phyloP scores from a whole-genome alignment of 2,113 vertebrate genomes.

The Cnemophilus loriae region DNA sequence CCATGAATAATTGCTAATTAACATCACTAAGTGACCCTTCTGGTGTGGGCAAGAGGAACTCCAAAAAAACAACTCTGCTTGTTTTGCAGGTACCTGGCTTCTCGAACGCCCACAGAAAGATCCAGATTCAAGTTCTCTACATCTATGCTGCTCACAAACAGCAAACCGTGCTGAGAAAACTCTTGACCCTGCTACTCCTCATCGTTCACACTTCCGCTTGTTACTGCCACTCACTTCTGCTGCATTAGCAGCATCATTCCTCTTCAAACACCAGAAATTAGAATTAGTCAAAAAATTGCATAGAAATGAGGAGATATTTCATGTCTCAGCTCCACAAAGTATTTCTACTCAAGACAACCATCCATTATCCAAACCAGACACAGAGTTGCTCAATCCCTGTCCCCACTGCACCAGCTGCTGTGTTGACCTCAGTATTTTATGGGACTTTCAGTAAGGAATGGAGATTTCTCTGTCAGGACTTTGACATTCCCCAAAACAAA shows the following conservation, averaged over 20 bases:
- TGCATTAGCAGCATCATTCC: neutral
- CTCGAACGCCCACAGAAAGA: neutral
- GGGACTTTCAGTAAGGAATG: neutral
- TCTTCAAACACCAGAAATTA: neutral
- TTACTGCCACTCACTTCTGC: neutral
- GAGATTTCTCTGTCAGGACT: neutral
- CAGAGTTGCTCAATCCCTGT: neutral
- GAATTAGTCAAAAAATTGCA: neutral
- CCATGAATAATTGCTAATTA: neutral
- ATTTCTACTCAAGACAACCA: neutral
- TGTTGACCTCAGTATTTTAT: neutral
- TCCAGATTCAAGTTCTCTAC: neutral
- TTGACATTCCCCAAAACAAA: neutral
- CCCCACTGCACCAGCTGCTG: neutral
- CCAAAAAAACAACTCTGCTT: neutral
- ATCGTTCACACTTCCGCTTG: neutral
- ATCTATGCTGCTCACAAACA: neutral
- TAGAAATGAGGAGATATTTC: neutral
- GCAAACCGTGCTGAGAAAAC: neutral
- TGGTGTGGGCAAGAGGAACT: neutral
- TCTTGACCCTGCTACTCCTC: neutral
- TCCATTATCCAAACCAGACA: neutral
- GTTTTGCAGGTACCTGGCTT: neutral
- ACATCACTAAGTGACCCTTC: neutral
- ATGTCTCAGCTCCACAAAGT: neutral